Conservation (phyloP, 1,140 invertebrate species). For the Lucilia sericata region DNA sequence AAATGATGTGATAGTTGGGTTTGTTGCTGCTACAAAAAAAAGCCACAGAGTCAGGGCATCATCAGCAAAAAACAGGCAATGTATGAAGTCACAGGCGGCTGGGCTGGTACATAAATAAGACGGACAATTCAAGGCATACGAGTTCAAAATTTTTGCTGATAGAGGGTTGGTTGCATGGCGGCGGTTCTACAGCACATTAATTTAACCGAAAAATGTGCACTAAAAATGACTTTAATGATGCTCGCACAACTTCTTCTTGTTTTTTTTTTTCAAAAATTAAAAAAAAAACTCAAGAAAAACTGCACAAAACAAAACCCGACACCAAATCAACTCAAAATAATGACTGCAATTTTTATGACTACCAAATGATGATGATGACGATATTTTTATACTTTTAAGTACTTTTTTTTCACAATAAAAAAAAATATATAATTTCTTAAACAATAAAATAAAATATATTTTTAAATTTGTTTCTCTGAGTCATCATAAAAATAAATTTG, state of each 20-base stretch:
- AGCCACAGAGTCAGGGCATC: neutral
- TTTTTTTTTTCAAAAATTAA: too few species aligned
- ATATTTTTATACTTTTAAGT: neutral
- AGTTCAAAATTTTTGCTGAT: neutral
- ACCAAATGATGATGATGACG: constrained; percentile 13
- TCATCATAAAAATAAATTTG: neutral
- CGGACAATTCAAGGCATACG: too few species aligned
- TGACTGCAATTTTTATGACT: constrained; percentile 24
- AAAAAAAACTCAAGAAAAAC: too few species aligned
- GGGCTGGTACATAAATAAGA: too few species aligned
- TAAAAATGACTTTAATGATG: constrained; percentile 20
- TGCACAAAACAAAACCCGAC: neutral
- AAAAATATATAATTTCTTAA: neutral
- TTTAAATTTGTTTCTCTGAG: neutral
- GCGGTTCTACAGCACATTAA: constrained; percentile 25
- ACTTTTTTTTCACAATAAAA: neutral
- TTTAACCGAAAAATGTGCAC: constrained; percentile 27
- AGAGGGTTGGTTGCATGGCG: neutral
- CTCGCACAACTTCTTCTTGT: neutral
- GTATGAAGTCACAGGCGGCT: neutral
- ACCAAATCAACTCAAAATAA: constrained; percentile 6
- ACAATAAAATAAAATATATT: neutral
- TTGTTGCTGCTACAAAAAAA: neutral
- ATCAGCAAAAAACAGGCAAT: too few species aligned
- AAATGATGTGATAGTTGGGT: neutral